Base-by-base conservation (phyloP, 2,113 vertebrate species). In the Dromaius novaehollandiae region DNA sequence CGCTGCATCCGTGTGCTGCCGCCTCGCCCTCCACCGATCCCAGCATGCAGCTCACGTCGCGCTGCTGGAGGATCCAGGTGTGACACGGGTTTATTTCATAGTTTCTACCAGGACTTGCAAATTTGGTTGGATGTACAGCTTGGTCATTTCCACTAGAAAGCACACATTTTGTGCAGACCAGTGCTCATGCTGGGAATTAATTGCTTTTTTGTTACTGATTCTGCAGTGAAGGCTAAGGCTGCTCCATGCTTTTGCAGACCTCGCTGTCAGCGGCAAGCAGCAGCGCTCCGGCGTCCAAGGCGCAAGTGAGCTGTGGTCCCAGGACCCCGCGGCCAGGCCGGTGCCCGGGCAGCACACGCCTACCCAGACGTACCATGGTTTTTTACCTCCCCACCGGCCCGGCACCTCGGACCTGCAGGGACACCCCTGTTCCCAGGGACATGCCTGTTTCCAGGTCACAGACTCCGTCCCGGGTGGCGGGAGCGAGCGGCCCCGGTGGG, bases 401-500 rank as follows among this genome's bases (percentile, higher is more conserved):
- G 16, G 12, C 0, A 1, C 36, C 25, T 18, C 34, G 18, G 6
- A 7, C 71, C 77, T 28, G 64, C 53, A 20, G 58, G 15, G 44
- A 12, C 36, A n/a, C 34, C 6, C 18, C 50, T 0, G 0, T 21
- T 10, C 48, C 66, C 65, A 32, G 28, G 9, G 38, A 26, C 44
- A 46, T 16, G 44, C 44, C 44, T 46, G 25, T 30, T 42, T 42
- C 64, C 64, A 66, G 38, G 22, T 15, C 44, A 46, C 44, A 46
- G 44, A 46, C 44, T 15, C 15, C 14, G 13, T 46, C 44, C 44
- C 16, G 14, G 44, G 44, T 6, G 16, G 44, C 6, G 16, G 44
- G 44, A 48, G 18, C 46, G 46, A 48, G 46, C 1, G 2, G 82
- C 44, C 65, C 18, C 7, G n/a, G 51, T 7, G 1, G 65, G 68